Evolutionary conservation across 1,140 invertebrate genomes (phyloP).

Genomic region (Pantala flavescens): DNA sequence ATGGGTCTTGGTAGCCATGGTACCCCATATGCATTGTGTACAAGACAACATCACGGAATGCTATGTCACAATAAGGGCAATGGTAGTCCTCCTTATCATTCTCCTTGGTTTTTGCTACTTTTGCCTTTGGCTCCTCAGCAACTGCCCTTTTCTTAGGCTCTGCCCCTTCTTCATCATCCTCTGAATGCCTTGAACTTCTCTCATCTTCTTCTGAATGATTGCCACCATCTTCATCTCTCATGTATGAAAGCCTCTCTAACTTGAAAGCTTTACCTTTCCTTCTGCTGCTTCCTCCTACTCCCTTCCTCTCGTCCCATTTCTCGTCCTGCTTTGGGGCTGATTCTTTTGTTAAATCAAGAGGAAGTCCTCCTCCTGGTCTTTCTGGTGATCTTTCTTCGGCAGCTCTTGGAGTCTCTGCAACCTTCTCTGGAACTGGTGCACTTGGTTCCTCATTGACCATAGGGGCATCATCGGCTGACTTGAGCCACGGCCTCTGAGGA

Average conservation of each 20-base stretch:
- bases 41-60: constrained; percentile 82
- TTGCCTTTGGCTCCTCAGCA: not conserved
- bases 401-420: not conserved
- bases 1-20: constrained; percentile 82
- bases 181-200: constrained; percentile 25
- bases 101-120: not conserved
- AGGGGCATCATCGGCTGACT: not conserved
- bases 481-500: not conserved
- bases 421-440: constrained; percentile 20
- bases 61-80: constrained; percentile 81
- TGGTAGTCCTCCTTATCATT: constrained; percentile 37
- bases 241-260: constrained; percentile 43
- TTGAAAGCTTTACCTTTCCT: constrained; percentile 72
- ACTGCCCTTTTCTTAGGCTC: constrained; percentile 13
- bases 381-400: not conserved
- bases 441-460: not conserved
- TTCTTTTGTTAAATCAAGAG: constrained; percentile 22
- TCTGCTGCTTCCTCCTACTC: constrained; percentile 45
- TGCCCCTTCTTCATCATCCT: constrained; percentile 15
- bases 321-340: constrained; percentile 15
- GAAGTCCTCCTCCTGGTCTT: not conserved
- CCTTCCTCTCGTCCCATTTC: not conserved
- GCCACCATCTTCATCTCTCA: not conserved
- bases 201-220: constrained; percentile 17
- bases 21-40: constrained; percentile 94